phyloP scores from a whole-genome alignment of 2,113 vertebrate species.

The Fregetta grallaria region DNA sequence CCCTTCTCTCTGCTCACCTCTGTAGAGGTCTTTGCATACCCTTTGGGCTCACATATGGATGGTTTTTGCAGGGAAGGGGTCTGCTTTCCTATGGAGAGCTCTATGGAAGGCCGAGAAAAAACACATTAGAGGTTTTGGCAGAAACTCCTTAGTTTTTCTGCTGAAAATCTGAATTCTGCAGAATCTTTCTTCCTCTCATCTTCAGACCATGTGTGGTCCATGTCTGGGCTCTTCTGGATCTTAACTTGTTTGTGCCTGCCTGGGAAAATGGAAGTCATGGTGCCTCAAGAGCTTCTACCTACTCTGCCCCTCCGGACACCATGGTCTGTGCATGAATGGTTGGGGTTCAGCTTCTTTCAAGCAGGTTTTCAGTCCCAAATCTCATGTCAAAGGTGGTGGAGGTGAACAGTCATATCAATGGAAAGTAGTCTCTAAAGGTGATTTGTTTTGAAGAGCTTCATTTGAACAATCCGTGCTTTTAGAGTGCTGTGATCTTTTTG shows the following conservation, averaged over 20 bases:
- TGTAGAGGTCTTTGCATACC: background rate
- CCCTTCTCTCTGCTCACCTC: background rate
- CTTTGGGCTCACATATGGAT: fast-evolving
- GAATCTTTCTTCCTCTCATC: background rate
- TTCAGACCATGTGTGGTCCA: background rate
- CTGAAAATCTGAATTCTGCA: background rate
- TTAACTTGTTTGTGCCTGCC: background rate
- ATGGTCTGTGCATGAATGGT: fast-evolving
- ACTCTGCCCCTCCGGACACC: no score
- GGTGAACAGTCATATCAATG: no score
- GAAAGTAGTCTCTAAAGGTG: background rate
- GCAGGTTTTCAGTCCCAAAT: background rate
- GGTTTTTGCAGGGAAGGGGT: background rate
- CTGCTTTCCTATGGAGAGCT: background rate
- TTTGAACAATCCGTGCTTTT: background rate
- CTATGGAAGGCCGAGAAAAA: background rate
- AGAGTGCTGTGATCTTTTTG: background rate
- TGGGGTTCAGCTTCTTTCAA: background rate
- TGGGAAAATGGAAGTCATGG: background rate
- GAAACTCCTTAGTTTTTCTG: background rate
- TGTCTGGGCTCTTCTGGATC: background rate
- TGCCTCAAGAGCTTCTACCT: background rate
- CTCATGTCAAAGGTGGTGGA: background rate
- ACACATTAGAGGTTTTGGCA: background rate
- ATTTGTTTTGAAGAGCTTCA: background rate